Percentiles rank a stretch among this genome's conserved stretches.
These are phyloP conservation scores for Schizothorax lantsangensis DNA, from an alignment of 2,797 vertebrate species.

Conservation along the genomic window DNA sequence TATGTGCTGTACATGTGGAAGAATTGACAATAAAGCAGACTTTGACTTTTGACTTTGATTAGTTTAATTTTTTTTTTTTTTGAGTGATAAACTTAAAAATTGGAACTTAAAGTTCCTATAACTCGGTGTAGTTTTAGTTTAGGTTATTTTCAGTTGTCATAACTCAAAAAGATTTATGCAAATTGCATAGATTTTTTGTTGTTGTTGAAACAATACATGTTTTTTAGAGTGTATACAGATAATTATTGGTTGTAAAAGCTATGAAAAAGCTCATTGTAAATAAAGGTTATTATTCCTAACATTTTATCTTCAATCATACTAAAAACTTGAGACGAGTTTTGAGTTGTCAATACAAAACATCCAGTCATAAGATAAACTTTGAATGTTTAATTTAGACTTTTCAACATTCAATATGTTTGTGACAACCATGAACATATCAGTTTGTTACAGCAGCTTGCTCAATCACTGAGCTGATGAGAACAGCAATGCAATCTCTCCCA, in stretches of 20 bases:
- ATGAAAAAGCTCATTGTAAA: neutral
- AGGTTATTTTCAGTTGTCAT: neutral
- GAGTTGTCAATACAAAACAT: neutral
- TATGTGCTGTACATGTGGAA: no score
- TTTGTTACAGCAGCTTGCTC: slow-evolving; percentile 28
- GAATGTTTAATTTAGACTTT: slow-evolving; percentile 30
- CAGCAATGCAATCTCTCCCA: neutral
- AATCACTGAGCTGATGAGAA: neutral
- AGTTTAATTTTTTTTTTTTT: neutral
- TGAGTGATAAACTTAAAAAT: neutral
- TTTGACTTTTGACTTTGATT: no score
- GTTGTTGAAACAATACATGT: neutral
- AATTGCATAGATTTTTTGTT: neutral
- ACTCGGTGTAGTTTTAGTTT: neutral
- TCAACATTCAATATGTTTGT: neutral
- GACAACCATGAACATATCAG: slow-evolving; percentile 1
- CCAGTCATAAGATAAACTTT: neutral
- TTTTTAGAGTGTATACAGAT: neutral
- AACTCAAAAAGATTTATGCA: neutral
- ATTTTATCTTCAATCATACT: neutral
- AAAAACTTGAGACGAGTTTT: neutral
- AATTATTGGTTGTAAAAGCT: neutral
- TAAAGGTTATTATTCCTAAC: neutral
- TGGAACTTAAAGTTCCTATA: neutral
- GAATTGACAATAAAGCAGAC: no score